Conservation (phyloP, 1,140 invertebrate genomes). For the Battus philenor region DNA sequence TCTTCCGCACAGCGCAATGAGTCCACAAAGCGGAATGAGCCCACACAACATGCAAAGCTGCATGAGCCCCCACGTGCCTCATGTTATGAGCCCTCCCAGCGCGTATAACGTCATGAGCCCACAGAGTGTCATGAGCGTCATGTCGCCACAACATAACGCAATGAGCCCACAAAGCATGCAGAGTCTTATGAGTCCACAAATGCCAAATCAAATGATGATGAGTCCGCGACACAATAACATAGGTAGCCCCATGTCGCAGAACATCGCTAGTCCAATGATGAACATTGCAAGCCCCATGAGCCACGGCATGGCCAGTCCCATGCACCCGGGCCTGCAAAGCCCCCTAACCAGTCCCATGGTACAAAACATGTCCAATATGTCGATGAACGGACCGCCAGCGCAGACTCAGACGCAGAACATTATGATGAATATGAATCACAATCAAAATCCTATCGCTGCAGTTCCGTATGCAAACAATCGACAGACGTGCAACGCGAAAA, state of each 20-base stretch:
- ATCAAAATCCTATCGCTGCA: conserved; percentile 35
- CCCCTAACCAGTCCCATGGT: conserved; percentile 61
- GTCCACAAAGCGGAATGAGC: conserved; percentile 65
- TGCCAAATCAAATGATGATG: conserved; percentile 64
- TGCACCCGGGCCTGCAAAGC: conserved; percentile 64
- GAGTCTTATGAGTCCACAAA: conserved; percentile 67
- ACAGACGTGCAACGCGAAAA: conserved; percentile 49
- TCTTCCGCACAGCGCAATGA: conserved; percentile 60
- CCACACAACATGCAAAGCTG: conserved; percentile 43
- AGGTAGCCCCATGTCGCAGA: conserved; percentile 62
- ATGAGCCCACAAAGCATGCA: conserved; percentile 70
- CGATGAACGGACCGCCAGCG: conserved; percentile 41
- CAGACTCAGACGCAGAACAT: conserved; percentile 46
- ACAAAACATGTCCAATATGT: conserved; percentile 59
- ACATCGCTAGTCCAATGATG: conserved; percentile 58
- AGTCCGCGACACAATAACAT: conserved; percentile 66
- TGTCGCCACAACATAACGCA: conserved; percentile 68
- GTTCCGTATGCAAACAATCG: conserved; percentile 37
- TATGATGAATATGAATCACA: conserved; percentile 49
- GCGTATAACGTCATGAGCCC: conserved; percentile 70
- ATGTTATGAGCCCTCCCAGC: conserved; percentile 66
- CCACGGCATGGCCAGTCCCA: conserved; percentile 64
- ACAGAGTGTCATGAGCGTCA: conserved; percentile 67
- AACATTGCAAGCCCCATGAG: conserved; percentile 66
- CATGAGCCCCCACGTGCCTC: conserved; percentile 65